Evolutionary conservation across 2,113 vertebrate genomes (phyloP), one percentile per base, ranked within the genome.

Genomic region (Taxidea taxus): DNA sequence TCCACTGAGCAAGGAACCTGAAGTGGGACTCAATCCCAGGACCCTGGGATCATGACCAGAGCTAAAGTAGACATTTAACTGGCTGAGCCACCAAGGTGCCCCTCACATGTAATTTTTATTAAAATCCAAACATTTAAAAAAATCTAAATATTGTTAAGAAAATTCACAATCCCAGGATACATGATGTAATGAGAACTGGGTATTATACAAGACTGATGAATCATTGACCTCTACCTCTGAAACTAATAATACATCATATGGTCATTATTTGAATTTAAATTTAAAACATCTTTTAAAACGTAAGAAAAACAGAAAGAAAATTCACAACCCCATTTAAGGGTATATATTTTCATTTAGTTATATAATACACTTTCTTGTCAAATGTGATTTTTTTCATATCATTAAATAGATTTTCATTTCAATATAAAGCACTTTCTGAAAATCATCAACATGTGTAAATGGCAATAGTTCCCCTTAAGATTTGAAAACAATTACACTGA

Each of bases 351-450:
- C 64, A 90, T 44, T 95, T 86, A 66, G 12, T 87, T 72, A 87
- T 15, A 6, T 37, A 42, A 60, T 47, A 23, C 66, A 13, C 88
- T 95, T 90, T 72, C 90, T 77, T 92, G 87, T 87, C 54, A 47
- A 85, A 42, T 47, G 6, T 95, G 91, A 90, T 74, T 90, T 88
- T 58, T 68, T 68, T 68, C 64, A 23, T 31, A 14, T 89, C 92
- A 86, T 70, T 62, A 47, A 88, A 82, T 44, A 88, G 56, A 91
- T 90, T 95, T 97, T 97, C 37, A 88, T 85, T 90, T 95, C 39
- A 74, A 72, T 23, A n/a, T 37, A 75, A 96, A 77, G 21, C 27
- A 60, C 34, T 87, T 85, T 97, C 29, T 88, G 42, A 90, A 94
- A 86, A 56, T 87, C n/a, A 92, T 4, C n/a, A 37, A 27, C 58